Evolutionary conservation across 1,140 invertebrate species (phyloP).

Genomic region (Euschistus heros): DNA sequence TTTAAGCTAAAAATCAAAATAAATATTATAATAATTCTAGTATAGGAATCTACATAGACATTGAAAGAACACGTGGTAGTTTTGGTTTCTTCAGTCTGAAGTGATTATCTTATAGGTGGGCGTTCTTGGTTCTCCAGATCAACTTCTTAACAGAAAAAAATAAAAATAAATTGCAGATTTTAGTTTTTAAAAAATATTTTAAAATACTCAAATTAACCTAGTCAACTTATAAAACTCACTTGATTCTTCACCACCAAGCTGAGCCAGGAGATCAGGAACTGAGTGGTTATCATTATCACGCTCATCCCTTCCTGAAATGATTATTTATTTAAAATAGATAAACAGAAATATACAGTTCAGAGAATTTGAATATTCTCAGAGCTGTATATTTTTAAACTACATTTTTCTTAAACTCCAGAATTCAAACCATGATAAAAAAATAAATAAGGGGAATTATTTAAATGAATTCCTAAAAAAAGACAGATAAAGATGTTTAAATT

Average conservation of each 20-base stretch:
- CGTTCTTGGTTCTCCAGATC: neutral
- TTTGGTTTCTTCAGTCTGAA: neutral
- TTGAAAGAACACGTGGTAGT: slow-evolving; percentile 11
- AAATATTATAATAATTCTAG: neutral
- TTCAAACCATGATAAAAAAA: too few species aligned
- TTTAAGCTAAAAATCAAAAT: neutral
- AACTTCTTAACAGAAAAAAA: neutral
- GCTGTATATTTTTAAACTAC: too few species aligned
- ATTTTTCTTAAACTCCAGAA: too few species aligned
- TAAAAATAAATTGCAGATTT: neutral
- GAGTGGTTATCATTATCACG: neutral
- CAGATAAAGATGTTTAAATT: too few species aligned
- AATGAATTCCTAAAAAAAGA: too few species aligned
- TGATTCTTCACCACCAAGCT: slow-evolving; percentile 13
- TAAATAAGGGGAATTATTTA: too few species aligned
- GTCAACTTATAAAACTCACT: slow-evolving; percentile 5
- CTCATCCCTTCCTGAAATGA: too few species aligned
- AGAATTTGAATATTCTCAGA: too few species aligned
- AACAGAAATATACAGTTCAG: too few species aligned
- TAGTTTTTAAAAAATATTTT: neutral
- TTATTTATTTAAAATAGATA: too few species aligned
- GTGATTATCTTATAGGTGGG: neutral
- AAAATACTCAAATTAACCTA: neutral
- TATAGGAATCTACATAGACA: slow-evolving; percentile 4
- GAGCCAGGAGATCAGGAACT: slow-evolving; percentile 18